Evolutionary conservation across 2,113 vertebrate genomes (phyloP), one percentile per base, ranked within the genome.

Genomic region (Rana temporaria): DNA sequence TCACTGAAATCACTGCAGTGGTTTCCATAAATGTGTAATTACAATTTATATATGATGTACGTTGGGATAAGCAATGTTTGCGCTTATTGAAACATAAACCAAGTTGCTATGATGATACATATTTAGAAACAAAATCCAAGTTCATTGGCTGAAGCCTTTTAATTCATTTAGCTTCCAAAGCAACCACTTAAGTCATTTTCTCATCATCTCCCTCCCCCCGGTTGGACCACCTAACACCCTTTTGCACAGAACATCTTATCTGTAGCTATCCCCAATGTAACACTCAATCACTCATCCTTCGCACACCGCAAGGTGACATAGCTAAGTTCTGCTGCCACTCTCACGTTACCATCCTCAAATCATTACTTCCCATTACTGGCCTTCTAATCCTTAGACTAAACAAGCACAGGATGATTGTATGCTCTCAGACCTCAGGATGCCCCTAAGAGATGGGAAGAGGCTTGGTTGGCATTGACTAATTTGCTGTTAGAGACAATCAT

Each of bases 351-450:
- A 26, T 59, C 65, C 17, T 67, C 63, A 57, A 76, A 76, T 83
- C 81, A 83, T 83, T 83, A 76, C 64, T 83, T 83, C 81, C 81
- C 81, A 67, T 76, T 68, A 42, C 55, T 38, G 34, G 52, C 55
- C 55, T 68, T 38, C 55, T 83, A 76, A 76, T 75, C 81, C 64
- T 78, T 34, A 83, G 81, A 83, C 81, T 83, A 83, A 83, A 83
- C 81, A 83, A 68, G 16, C 71, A 66, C 3, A 83, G 53, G 72
- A 74, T 67, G 63, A 67, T 60, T 15, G 71, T 81, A 73, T 73
- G 70, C 70, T 65, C 34, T 20, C 42, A 73, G 19, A 75, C 63
- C 57, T 62, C 34, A 67, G 26, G 65, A 14, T 68, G 64, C 55
- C 64, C 64, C 64, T 67, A 74, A 66, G 64, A 76, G 71, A 68